Base-by-base conservation (phyloP, 2,888 invertebrate genomes). In the Hyposoter dolosus region DNA sequence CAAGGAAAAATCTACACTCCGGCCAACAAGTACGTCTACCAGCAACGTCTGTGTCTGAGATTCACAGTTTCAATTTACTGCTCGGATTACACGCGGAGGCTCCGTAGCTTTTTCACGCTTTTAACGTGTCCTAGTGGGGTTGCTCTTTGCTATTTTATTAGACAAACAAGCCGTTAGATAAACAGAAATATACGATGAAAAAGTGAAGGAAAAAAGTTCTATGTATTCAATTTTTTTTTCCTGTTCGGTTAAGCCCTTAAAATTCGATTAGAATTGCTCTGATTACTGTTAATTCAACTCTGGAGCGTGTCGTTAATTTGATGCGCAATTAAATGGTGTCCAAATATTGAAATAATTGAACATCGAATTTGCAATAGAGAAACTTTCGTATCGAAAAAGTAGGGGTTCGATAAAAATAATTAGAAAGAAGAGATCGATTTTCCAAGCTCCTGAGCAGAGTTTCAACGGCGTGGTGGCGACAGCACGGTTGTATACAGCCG, bases 1-100 rank as follows among this genome's bases (percentile, higher is more conserved):
- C 45, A 32, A 68, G 82, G 35, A 74, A 66, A 81, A 56, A 23
- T 66, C n/a, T 40, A 56, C 53, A 12, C 19, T 47, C 50, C 47
- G 40, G 10, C 40, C 40, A 83, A 78, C 53, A 68, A 45, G 12
- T 65, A 40, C 66, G 40, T 40, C 45, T 17, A 17, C 10, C 28
- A 17, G 60, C 43, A 35, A 66, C 53, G 81, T 66, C 47, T 56
- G 47, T 35, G n/a, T 66, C 63, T 82, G 53, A 35, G 75, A 85
- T 84, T 74, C 82, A 68, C 47, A 50, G 63, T 82, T 85, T 79
- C 69, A 75, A 85, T 85, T 85, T 82, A 72, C 60, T 69, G 45
- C 68, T 60, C 50, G 77, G 60, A 72, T 71, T 82, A 56, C 83
- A 74, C n/a, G 32, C 53, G 53, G 15, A 60, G 15, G 19, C 60